Base-by-base conservation (phyloP, 2,797 vertebrate species). In the Clarias pachynema region DNA sequence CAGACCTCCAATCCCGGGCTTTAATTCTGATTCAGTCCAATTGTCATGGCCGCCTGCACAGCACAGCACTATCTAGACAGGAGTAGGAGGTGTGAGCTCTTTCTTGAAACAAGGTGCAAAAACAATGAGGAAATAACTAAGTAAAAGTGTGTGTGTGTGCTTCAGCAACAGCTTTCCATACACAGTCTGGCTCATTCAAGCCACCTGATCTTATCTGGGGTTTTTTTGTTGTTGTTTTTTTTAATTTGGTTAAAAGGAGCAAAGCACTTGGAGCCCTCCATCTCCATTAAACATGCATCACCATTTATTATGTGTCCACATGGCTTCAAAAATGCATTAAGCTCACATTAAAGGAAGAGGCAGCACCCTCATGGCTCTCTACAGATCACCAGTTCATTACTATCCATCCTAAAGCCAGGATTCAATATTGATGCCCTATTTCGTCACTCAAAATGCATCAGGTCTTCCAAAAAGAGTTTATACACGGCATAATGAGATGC, bases 291-390 rank as follows among this genome's bases (percentile, higher is more conserved):
- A 90, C 81, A 84, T 88, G 83, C 87, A 89, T 86, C 85, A 62
- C 85, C 84, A 86, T 90, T 87, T 89, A 88, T 88, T 85, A 90
- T 91, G 88, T 84, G 86, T 89, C 87, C 57, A n/a, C 78, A 79
- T 80, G 81, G 85, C 87, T 88, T 90, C 85, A 89, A 86, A 91
- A 86, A 82, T 49, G 79, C 86, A 86, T 89, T 87, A 88, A 83
- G 24, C 75, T 75, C 68, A 57, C 65, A 59, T 60, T 81, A 82
- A 79, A 89, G 84, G 78, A 79, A 34, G 14, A 53, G 84, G 53
- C 68, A 24, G 65, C 63, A 80, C 78, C 18, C 77, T 65, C 83
- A 69, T 81, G 49, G 24, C 81, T 81, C 37, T 69, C 56, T 59
- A 26, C 75, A 79, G 74, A 79, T 83, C 66, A 73, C 34, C 63